A percentile compares a stretch with the other conserved stretches of the same genome.
Conservation (phyloP, 2,797 vertebrate species). For the Sebastes glaucus region DNA sequence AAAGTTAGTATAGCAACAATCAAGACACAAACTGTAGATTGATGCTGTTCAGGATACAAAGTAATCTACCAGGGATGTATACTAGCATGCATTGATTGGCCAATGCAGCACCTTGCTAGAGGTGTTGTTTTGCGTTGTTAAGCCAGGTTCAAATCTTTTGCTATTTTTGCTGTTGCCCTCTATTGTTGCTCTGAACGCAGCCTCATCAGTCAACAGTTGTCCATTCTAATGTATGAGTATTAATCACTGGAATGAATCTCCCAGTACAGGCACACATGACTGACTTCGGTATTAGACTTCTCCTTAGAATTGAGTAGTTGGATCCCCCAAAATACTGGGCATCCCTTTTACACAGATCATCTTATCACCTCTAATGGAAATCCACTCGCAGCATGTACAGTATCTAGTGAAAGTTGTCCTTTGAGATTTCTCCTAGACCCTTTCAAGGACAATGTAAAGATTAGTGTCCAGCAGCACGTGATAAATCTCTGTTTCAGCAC, state of each 20-base stretch:
- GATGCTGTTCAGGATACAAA: not conserved
- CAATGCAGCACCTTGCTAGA: not conserved
- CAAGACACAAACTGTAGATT: not conserved
- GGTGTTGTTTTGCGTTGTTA: not conserved
- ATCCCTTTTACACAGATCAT: not conserved
- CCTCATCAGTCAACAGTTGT: not conserved
- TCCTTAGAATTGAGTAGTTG: not conserved
- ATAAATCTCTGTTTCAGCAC: conserved; percentile 3
- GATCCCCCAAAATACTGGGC: not conserved
- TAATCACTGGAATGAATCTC: not conserved
- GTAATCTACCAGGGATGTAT: not conserved
- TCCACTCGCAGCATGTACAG: not conserved
- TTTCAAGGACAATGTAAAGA: conserved; percentile 23
- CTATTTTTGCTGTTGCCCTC: not conserved
- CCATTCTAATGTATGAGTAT: not conserved
- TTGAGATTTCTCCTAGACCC: not conserved
- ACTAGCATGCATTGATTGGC: not conserved
- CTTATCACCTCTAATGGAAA: not conserved
- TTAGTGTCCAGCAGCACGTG: not conserved
- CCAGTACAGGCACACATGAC: not conserved
- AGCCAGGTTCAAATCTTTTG: not conserved
- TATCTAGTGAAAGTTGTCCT: not conserved
- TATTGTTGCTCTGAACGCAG: not conserved
- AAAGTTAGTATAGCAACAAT: not conserved
- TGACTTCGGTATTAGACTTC: not conserved